These are phyloP conservation scores for Ips typographus DNA, from an alignment of 1,140 invertebrate species.

Conservation along the genomic window DNA sequence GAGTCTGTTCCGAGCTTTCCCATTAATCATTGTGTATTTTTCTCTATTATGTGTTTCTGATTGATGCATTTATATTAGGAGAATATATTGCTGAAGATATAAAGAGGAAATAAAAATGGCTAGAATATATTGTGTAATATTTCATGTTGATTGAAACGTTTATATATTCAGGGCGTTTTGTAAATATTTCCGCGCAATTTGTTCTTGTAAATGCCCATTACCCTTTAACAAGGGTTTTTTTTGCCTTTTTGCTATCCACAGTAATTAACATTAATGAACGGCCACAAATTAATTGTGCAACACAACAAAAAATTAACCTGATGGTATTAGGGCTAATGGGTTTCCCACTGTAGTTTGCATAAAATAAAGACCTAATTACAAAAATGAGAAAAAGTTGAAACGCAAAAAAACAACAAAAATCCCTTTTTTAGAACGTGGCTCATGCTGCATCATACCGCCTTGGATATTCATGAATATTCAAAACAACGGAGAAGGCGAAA, in stretches of 20 bases:
- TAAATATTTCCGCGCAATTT: too few species aligned
- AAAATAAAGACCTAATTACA: constrained; percentile 30
- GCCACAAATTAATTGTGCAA: too few species aligned
- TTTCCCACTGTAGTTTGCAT: constrained; percentile 15
- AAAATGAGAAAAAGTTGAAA: constrained; percentile 17
- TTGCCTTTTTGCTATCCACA: too few species aligned
- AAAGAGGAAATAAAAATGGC: constrained; percentile 11
- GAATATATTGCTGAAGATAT: constrained; percentile 17
- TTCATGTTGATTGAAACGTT: constrained; percentile 10
- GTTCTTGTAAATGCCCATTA: too few species aligned
- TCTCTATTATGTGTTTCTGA: constrained; percentile 19
- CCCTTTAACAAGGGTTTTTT: neutral
- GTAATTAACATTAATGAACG: too few species aligned
- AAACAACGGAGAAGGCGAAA: constrained; percentile 17
- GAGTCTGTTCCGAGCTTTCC: neutral
- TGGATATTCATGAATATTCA: constrained; percentile 35
- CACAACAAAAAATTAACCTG: neutral
- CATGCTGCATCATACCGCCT: constrained; percentile 26
- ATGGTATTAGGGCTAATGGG: constrained; percentile 15
- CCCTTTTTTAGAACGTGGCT: constrained; percentile 24
- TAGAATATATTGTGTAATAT: constrained; percentile 15
- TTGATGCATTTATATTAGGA: constrained; percentile 20
- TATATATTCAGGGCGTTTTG: neutral
- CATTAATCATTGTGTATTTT: constrained; percentile 23
- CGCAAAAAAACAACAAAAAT: constrained; percentile 26